Base-by-base conservation (phyloP, 2,797 vertebrate species). In the Taenioides sp. region DNA sequence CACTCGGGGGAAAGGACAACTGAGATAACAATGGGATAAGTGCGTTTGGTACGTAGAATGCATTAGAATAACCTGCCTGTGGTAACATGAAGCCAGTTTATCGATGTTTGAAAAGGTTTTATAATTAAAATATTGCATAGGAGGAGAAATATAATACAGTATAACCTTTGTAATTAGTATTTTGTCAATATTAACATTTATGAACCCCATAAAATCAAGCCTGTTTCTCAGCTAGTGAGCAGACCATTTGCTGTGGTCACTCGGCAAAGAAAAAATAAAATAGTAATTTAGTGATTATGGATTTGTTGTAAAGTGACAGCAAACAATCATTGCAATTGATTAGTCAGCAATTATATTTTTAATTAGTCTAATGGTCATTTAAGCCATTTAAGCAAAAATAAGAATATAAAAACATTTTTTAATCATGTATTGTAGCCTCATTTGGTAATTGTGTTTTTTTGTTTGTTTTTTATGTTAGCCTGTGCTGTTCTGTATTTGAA, bases 1-100 rank as follows among this genome's bases (percentile, higher is more conserved):
- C 43, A 73, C 85, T 85, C 86, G 54, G 82, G 86, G 81, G 81
- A 68, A 71, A 72, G 72, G 20, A 58, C 6, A 75, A 64, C 69
- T 62, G 67, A 67, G 83, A 82, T 82, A 79, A 80, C 77, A 82
- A 85, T 80, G 59, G 75, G 47, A 67, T 40, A 25, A 23, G 20
- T 49, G 12, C 4, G 10, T 50, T 50, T 49, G 59, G n/a, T 59
- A 54, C 20, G 63, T 58, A 4, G 71, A 54, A 37, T 52, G n/a
- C 22, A 47, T 9, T 27, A 55, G 60, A 71, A 68, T 70, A 18
- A 47, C 16, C 28, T 18, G 14, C 40, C 40, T 25, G 27, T 7
- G 14, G 10, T 50, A 64, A 65, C 16, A 47, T 65, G 47, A 25
- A 28, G 64, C 47, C 23, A 65, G 27, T 2, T 52, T 47, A 47